A percentile compares a stretch with the other conserved stretches of the same genome.
phyloP scores from a whole-genome alignment of 2,113 vertebrate species.

The Greenwoodochromis staneri region DNA sequence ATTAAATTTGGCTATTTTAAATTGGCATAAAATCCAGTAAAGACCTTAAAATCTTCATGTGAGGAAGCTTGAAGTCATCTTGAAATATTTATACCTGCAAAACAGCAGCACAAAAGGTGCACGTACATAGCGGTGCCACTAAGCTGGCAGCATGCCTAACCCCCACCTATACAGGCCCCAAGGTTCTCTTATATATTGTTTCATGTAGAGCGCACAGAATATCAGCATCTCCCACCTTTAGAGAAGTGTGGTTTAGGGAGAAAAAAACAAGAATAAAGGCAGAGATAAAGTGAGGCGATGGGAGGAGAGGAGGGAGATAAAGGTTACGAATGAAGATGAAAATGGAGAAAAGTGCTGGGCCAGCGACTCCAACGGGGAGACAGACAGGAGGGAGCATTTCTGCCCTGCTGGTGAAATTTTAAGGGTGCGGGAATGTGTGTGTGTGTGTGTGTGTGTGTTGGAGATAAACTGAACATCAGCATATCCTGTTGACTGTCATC shows the following conservation, averaged over 20 bases:
- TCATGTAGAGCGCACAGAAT: constrained; percentile 2
- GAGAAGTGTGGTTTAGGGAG: background rate
- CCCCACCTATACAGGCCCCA: background rate
- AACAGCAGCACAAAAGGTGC: background rate
- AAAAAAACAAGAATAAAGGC: background rate
- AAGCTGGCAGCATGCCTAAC: background rate
- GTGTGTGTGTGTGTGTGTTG: background rate
- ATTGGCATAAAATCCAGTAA: background rate
- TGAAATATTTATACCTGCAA: constrained; percentile 14
- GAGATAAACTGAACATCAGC: constrained; percentile 41
- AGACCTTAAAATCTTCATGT: background rate
- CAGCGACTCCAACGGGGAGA: constrained; percentile 5
- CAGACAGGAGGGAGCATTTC: constrained; percentile 31
- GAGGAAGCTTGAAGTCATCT: background rate
- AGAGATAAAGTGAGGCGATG: constrained; percentile 15
- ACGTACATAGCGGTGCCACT: background rate
- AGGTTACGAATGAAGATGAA: constrained; percentile 39
- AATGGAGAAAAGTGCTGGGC: constrained; percentile 44
- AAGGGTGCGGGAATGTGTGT: background rate
- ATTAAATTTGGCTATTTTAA: background rate
- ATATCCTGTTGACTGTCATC: constrained; percentile 15
- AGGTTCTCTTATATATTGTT: background rate
- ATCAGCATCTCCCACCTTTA: constrained; percentile 45
- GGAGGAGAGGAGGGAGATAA: constrained; percentile 26
- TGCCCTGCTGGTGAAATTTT: constrained; percentile 20